Conservation (phyloP, 2,888 invertebrate species). For the Melieria crassipennis region DNA sequence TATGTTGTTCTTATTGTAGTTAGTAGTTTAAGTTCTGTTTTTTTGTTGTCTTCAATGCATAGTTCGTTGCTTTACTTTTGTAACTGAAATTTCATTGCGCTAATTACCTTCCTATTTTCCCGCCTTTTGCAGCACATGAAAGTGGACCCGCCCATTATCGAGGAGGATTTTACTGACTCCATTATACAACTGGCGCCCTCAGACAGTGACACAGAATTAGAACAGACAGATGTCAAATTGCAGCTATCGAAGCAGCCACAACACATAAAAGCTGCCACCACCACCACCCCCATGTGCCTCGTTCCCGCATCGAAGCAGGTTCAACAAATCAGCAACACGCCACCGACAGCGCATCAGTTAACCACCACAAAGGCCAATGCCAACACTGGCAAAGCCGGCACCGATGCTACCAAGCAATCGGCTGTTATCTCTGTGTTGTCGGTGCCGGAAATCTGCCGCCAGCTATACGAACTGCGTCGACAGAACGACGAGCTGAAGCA, state of each 20-base stretch:
- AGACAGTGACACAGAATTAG: constrained; percentile 37
- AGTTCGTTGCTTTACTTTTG: background rate
- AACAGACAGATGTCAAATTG: constrained; percentile 11
- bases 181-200: constrained; percentile 44
- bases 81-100: background rate
- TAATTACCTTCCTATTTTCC: background rate
- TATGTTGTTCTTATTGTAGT: constrained; percentile 5
- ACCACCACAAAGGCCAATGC: constrained; percentile 7
- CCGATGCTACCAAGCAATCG: constrained; percentile 28
- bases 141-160: constrained; percentile 11
- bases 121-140: constrained; percentile 17
- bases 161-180: constrained; percentile 36
- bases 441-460: constrained; percentile 61
- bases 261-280: constrained; percentile 18
- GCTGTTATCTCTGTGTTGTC: constrained; percentile 56
- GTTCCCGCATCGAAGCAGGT: constrained; percentile 12
- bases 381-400: constrained; percentile 13
- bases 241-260: constrained; percentile 34
- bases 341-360: constrained; percentile 36
- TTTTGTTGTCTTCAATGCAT: too few species aligned
- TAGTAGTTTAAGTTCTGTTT: background rate
- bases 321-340: background rate
- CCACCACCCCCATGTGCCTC: background rate
- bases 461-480: constrained; percentile 59
- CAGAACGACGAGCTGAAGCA: constrained; percentile 60